Conservation (phyloP, 1,140 invertebrate species). For the Rhysida immarginata region DNA sequence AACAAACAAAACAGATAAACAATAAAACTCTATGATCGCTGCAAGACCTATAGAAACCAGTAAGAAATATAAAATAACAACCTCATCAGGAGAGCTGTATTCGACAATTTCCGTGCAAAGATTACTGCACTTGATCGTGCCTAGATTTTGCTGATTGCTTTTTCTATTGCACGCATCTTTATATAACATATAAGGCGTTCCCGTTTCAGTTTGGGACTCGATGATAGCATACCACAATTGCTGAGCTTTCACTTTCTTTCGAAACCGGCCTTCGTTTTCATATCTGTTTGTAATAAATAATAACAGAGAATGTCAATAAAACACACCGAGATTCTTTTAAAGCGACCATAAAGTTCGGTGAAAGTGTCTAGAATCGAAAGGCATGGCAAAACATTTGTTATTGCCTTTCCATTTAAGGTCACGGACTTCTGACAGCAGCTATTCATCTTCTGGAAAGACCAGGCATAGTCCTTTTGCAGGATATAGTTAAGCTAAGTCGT, state of each 20-base stretch:
- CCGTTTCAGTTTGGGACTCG: conserved; percentile 93
- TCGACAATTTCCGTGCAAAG: conserved; percentile 96
- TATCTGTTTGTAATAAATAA: no score
- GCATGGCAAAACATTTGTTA: no score
- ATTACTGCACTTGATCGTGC: conserved; percentile 97
- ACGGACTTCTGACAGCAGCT: no score
- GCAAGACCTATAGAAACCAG: not conserved
- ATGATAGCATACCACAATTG: conserved; percentile 87
- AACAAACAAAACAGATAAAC: conserved; percentile 15
- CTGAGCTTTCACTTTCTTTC: conserved; percentile 66
- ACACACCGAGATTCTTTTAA: no score
- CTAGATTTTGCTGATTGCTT: conserved; percentile 96
- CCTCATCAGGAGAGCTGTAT: conserved; percentile 79
- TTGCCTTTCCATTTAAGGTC: no score
- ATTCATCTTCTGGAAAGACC: no score
- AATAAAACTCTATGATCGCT: conserved; percentile 11
- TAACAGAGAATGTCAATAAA: no score
- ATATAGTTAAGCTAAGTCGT: no score
- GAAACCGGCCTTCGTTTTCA: conserved; percentile 62
- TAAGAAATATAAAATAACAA: conserved; percentile 21
- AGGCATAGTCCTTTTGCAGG: no score
- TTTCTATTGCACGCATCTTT: conserved; percentile 96
- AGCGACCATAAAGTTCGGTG: no score
- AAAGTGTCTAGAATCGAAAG: no score
- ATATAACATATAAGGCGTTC: conserved; percentile 94